These are phyloP conservation scores for Drosophila navojoa DNA, from an alignment of 1,140 invertebrate species.

Conservation along the genomic window DNA sequence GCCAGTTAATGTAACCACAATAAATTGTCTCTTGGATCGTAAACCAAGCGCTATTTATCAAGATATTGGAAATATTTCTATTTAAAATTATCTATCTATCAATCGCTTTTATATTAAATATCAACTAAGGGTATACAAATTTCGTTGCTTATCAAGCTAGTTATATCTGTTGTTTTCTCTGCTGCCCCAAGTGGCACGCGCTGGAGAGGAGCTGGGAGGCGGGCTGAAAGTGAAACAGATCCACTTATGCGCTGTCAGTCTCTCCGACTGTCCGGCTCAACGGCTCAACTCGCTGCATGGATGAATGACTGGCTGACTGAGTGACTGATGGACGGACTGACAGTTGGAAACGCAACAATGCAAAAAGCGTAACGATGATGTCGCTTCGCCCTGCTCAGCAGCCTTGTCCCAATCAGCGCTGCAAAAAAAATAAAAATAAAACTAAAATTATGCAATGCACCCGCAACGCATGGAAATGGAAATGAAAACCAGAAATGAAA, in stretches of 20 bases:
- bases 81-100: too few relatives aligned
- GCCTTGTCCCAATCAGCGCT: constrained; percentile 58
- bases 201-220: constrained; percentile 26
- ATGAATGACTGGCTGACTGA: constrained; percentile 34
- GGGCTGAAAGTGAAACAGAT: constrained; percentile 30
- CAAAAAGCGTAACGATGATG: constrained; percentile 68
- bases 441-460: constrained; percentile 67
- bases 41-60: too few relatives aligned
- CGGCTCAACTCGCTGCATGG: constrained; percentile 28
- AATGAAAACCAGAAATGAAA: constrained; percentile 80
- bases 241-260: constrained; percentile 31
- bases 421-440: constrained; percentile 58
- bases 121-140: constrained; percentile 9
- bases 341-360: constrained; percentile 70
- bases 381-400: constrained; percentile 38
- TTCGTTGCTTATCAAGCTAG: not conserved
- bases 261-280: constrained; percentile 26
- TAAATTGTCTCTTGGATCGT: too few relatives aligned
- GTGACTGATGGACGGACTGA: constrained; percentile 34
- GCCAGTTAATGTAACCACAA: too few relatives aligned
- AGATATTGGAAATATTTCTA: too few relatives aligned
- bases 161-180: constrained; percentile 9
- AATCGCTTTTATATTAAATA: not conserved
- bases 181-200: constrained; percentile 43
- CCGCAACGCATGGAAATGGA: constrained; percentile 65